phyloP scores from a whole-genome alignment of 2,888 invertebrate species.

The Cheilosia vulpina region DNA sequence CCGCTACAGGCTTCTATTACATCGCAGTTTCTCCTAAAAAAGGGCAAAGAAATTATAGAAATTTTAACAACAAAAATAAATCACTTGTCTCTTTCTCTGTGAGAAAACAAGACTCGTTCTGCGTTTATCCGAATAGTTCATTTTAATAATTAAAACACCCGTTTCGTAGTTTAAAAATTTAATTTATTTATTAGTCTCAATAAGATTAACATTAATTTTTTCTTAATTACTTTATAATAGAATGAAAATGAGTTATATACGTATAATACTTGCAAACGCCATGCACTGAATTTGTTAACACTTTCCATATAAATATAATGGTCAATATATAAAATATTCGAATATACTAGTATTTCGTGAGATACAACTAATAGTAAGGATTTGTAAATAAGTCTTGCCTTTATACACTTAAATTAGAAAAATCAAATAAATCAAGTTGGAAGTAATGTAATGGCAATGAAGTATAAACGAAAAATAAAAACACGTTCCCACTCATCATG shows the following conservation, averaged over 20 bases:
- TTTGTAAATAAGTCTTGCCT: slow-evolving; percentile 69
- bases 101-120: no score
- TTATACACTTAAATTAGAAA: slow-evolving; percentile 3
- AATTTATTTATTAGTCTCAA: slow-evolving; percentile 56
- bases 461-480: slow-evolving; percentile 1
- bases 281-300: slow-evolving; percentile 58
- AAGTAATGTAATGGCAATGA: slow-evolving; percentile 50
- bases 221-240: slow-evolving; percentile 19
- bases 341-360: slow-evolving; percentile 60
- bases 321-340: slow-evolving; percentile 55
- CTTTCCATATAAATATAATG: slow-evolving; percentile 65
- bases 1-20: no score
- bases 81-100: no score
- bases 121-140: no score
- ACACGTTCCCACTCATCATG: background rate
- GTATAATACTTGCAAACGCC: slow-evolving; percentile 65
- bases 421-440: background rate
- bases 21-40: no score
- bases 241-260: slow-evolving; percentile 58
- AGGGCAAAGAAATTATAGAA: no score
- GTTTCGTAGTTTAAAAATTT: background rate
- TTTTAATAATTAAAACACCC: background rate
- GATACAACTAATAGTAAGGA: slow-evolving; percentile 52
- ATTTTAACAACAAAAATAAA: no score
- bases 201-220: slow-evolving; percentile 59